Base-by-base conservation (phyloP, 64 coral and sea anemone genomes). In the Astreopora myriophthalma region DNA sequence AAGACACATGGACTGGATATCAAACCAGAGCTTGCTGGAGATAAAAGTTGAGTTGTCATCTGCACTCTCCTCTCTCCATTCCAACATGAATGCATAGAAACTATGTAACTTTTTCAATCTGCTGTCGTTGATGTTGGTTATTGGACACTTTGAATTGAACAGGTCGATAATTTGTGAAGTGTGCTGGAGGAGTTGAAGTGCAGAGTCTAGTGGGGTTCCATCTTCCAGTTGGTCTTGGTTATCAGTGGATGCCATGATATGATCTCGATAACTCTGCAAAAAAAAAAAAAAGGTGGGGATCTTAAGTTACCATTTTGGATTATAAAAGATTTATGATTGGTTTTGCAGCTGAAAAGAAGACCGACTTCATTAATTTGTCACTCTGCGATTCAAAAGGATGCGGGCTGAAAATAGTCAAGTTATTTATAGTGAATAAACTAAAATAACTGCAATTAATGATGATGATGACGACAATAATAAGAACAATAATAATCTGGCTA, bases 21-120 rank as follows among this genome's bases (percentile, higher is more conserved):
- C 80, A 84, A 84, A 84, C 57, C 57, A 65, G 16, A 84, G 80
- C 55, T 84, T 84, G 62, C 17, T 17, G 22, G 86, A 88, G 2
- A 75, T 75, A 35, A 75, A 88, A 32, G 42, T 19, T 22, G 69
- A 31, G 44, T 74, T 71, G 44, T 87, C 37, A 57, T 71, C 16
- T 16, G 13, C 44, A 30, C 48, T 32, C 33, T 87, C 24, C 17
- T 51, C 69, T 57, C 49, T 73, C 85, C 69, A 74, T 14, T 40
- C 40, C 32, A 23, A 8, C 34, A 87, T 32, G 37, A 87, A 87
- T 12, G 25, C 5, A 30, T 71, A 73, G 30, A 71, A 87, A 22
- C 30, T 70, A 5, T 31, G 1, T 30, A 87, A 31, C 19, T 87
- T 44, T 73, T 73, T 73, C 27, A 87, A 30, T 25, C 85, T 52